These are phyloP conservation scores for Hyles lineata DNA, from an alignment of 2,888 invertebrate genomes.

Conservation along the genomic window DNA sequence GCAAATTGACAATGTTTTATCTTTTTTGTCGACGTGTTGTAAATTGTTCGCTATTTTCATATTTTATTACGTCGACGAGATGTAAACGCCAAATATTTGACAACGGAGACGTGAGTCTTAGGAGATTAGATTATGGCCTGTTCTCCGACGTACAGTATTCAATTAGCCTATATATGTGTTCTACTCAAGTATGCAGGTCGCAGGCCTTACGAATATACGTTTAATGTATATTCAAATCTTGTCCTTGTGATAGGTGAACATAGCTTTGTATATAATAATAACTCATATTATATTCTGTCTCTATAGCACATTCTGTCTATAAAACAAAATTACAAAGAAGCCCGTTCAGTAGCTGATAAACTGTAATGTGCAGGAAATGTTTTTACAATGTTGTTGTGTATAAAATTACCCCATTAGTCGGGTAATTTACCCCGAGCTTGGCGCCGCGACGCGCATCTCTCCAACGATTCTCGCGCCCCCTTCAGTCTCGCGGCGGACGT, in stretches of 20 bases:
- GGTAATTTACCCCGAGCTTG: constrained; percentile 60
- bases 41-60: constrained; percentile 7
- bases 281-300: too few species aligned
- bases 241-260: not conserved
- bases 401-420: constrained; percentile 53
- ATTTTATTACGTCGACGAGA: not conserved
- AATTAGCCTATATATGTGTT: not conserved
- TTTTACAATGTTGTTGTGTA: not conserved
- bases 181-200: not conserved
- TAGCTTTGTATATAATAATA: not conserved
- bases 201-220: not conserved
- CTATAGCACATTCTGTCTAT: too few species aligned
- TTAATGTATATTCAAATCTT: not conserved
- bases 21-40: not conserved
- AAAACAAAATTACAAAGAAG: too few species aligned
- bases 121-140: constrained; percentile 11
- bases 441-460: constrained; percentile 55
- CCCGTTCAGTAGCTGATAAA: not conserved
- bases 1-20: constrained; percentile 1
- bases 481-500: constrained; percentile 60
- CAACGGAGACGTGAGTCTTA: constrained; percentile 9
- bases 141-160: constrained; percentile 2
- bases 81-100: constrained; percentile 18
- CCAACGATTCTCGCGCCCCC: constrained; percentile 48
- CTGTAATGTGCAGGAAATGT: not conserved